Percentiles rank a stretch among this genome's conserved stretches.
phyloP scores from a whole-genome alignment of 2,888 invertebrate species.

The Phyto melanocephala region DNA sequence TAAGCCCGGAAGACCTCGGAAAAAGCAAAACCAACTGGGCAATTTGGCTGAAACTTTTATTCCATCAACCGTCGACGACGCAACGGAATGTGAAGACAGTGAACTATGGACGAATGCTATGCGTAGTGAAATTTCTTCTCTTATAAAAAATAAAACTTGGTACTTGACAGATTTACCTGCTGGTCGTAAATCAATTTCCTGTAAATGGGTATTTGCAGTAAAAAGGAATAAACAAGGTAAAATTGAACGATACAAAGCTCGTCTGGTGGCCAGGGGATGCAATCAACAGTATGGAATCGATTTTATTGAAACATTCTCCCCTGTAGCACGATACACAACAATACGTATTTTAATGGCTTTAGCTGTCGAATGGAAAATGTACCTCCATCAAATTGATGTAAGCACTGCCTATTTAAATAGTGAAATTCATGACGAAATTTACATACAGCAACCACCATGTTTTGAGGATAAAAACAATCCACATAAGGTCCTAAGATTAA shows the following conservation, averaged over 20 bases:
- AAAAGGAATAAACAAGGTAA: neutral
- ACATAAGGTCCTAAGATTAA: no score
- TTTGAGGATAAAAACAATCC: no score
- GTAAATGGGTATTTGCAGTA: no score
- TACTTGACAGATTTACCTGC: neutral
- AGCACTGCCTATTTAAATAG: slow-evolving; percentile 57
- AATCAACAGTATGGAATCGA: neutral
- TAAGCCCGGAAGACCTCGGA: no score
- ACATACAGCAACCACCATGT: slow-evolving; percentile 19
- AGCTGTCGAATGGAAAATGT: no score
- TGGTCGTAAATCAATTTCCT: neutral
- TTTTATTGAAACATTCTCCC: neutral
- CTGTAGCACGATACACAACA: neutral
- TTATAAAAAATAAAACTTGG: neutral
- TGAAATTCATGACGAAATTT: slow-evolving; percentile 37
- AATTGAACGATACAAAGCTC: neutral
- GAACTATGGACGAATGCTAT: no score
- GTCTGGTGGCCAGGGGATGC: neutral
- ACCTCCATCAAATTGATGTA: slow-evolving; percentile 57
- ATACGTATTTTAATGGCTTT: neutral
- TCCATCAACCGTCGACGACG: no score
- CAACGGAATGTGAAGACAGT: no score
- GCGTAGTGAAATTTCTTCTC: no score
- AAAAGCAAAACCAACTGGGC: no score
- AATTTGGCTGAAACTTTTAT: no score